Evolutionary conservation across 2,888 invertebrate genomes (phyloP).

Genomic region (Nephrotoma appendiculata): DNA sequence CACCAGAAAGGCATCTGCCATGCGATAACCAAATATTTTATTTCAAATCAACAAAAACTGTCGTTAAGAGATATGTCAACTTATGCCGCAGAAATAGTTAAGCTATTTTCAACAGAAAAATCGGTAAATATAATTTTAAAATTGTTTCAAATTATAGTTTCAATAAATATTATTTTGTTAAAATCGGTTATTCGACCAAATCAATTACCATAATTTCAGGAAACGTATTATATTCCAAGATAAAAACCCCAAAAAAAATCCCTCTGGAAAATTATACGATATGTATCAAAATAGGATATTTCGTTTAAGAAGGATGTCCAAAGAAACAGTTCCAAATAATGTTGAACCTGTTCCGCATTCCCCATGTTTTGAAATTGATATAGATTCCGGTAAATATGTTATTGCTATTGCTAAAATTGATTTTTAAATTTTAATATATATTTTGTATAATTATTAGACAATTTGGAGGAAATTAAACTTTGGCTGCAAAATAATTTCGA

Average conservation of each 20-base stretch:
- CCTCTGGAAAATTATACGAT: background rate
- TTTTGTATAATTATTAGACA: background rate
- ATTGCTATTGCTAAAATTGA: background rate
- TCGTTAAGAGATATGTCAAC: background rate
- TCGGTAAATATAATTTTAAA: too few relatives aligned
- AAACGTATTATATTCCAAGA: background rate
- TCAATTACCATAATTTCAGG: background rate
- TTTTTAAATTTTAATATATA: background rate
- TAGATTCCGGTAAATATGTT: background rate
- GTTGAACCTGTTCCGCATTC: too few relatives aligned
- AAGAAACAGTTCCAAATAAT: background rate
- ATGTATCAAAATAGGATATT: background rate
- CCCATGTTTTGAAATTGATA: background rate
- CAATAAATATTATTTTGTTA: too few relatives aligned
- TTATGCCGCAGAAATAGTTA: background rate
- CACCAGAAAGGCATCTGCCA: background rate
- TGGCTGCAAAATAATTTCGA: background rate
- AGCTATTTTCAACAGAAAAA: too few relatives aligned
- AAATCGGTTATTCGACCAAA: background rate
- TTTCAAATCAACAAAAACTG: background rate
- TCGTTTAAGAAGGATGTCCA: background rate
- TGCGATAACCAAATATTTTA: background rate
- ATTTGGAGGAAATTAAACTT: background rate
- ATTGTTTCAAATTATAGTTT: too few relatives aligned
- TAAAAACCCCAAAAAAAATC: background rate